Evolutionary conservation across 2,888 invertebrate species (phyloP), one percentile per base, ranked within the genome.

Genomic region (Andrena fulva): DNA sequence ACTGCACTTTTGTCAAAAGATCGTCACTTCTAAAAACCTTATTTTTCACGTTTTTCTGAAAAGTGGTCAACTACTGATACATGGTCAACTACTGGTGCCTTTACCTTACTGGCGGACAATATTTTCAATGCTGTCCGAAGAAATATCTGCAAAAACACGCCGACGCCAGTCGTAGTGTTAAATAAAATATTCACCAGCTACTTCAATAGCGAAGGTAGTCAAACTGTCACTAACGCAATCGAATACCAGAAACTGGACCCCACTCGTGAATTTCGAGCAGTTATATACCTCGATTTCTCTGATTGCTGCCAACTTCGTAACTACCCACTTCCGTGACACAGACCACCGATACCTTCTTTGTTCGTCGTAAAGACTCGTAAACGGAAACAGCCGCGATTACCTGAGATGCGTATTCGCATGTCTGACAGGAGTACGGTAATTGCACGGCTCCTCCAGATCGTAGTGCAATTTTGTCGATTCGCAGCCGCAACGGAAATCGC

Each of bases 401-500:
- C 35, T 7, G 29, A 29, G 24, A 12, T 62, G 27, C 74, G 81
- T 76, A 87, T 84, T 88, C 83, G 85, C 87, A 84, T 88, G 90
- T 84, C 85, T 78, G 62, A 63, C 88, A 85, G 73, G 87, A 90
- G 87, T 85, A 86, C 72, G 80, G 79, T 91, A 91, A 92, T 91
- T 90, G 89, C 91, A 85, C 86, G 89, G 82, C 82, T 77, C 56
- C 67, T 68, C 2, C 79, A 60, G 42, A 42, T 42, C 42, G 54
- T 50, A 64, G 54, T 77, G 68, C 60, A 78, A 83, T 87, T 76
- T 82, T 63, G 20, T 80, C 59, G 59, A 62, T 63, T 60, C 31
- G 33, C 64, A 33, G 10, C 33, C 73, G 72, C 48, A 50, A 77
- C 72, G 78, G 73, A 76, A 82, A 80, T 74, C 60, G 52, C 54